phyloP scores from a whole-genome alignment of 2,797 vertebrate species.

The Cheirogaleus major region DNA sequence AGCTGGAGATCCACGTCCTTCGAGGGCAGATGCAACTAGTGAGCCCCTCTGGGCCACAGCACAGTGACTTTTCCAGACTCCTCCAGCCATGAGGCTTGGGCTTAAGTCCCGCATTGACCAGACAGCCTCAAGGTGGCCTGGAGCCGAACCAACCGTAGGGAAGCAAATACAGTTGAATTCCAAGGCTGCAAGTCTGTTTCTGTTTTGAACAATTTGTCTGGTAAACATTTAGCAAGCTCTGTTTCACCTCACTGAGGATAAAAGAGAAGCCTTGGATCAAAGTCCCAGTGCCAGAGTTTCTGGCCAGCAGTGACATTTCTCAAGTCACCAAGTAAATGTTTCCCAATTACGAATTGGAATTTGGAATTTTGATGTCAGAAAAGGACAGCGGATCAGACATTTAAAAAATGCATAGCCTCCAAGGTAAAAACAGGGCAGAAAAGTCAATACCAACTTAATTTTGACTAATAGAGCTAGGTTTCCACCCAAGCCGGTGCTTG shows the following conservation, averaged over 20 bases:
- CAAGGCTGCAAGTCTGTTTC: slow-evolving; percentile 30
- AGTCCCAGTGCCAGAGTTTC: slow-evolving; percentile 6
- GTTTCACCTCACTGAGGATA: slow-evolving; percentile 41
- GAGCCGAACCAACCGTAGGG: not conserved
- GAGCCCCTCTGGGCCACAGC: no score
- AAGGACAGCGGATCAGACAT: not conserved
- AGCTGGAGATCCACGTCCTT: no score
- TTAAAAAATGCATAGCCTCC: not conserved
- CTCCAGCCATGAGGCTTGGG: fast-evolving
- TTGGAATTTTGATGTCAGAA: not conserved
- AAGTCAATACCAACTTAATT: slow-evolving; percentile 61
- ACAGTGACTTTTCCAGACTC: not conserved
- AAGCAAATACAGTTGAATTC: not conserved
- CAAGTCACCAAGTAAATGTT: slow-evolving; percentile 51
- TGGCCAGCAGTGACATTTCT: slow-evolving; percentile 35
- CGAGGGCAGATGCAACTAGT: not conserved
- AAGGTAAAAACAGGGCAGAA: slow-evolving; percentile 8
- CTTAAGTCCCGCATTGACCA: not conserved
- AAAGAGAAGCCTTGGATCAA: slow-evolving; percentile 33
- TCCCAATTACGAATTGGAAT: not conserved
- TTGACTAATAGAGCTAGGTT: slow-evolving; percentile 35
- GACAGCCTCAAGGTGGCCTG: not conserved
- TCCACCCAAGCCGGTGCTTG: slow-evolving; percentile 48
- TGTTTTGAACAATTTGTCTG: slow-evolving; percentile 12
- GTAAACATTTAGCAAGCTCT: slow-evolving; percentile 37